Percentiles rank a stretch among this genome's conserved stretches.
Evolutionary conservation across 2,797 vertebrate species (phyloP).

Genomic region (Pteropus rufus): DNA sequence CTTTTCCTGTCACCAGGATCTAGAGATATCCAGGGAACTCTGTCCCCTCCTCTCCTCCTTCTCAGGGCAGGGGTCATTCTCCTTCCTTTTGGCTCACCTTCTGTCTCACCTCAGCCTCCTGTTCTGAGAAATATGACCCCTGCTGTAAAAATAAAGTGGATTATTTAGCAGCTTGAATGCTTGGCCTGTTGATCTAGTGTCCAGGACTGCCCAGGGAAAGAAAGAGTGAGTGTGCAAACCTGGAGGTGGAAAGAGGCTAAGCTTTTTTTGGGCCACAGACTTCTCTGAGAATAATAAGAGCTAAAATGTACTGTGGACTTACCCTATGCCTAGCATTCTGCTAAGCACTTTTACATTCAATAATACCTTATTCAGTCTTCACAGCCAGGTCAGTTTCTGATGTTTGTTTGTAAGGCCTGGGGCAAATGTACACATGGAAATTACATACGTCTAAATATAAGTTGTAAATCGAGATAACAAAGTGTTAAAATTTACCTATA

Average conservation of each 20-base stretch:
- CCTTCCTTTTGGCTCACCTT: constrained; percentile 48
- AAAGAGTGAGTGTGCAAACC: neutral
- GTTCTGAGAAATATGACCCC: constrained; percentile 61
- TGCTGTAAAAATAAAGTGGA: constrained; percentile 70
- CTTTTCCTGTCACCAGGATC: neutral
- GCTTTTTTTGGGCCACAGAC: neutral
- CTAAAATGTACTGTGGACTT: neutral
- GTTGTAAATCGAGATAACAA: neutral
- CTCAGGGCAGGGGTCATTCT: constrained; percentile 49
- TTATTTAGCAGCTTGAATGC: neutral
- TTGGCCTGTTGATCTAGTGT: neutral
- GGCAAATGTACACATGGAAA: neutral
- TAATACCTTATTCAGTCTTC: neutral
- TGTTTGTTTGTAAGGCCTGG: neutral
- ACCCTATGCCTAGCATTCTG: neutral
- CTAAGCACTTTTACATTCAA: neutral
- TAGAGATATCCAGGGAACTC: constrained; percentile 56
- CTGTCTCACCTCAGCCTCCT: neutral
- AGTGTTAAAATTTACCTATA: neutral
- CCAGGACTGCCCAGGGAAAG: neutral
- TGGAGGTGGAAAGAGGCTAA: neutral
- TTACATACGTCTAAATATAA: neutral
- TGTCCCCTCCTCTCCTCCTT: neutral
- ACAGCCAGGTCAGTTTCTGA: neutral
- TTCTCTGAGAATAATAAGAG: neutral